phyloP scores from a whole-genome alignment of 2,113 vertebrate species.

The Neoarius graeffei region DNA sequence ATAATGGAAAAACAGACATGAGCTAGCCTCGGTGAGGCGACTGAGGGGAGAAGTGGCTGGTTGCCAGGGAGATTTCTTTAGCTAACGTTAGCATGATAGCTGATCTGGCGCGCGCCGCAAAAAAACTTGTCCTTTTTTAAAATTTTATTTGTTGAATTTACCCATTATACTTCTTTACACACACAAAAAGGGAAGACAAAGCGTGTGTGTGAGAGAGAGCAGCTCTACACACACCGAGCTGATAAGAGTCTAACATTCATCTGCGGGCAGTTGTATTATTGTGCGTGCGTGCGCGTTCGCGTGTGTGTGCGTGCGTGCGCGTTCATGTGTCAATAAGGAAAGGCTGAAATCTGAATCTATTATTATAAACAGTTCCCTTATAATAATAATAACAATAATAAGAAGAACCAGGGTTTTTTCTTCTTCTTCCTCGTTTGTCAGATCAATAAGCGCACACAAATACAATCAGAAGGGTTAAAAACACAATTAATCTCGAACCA shows the following conservation, averaged over 20 bases:
- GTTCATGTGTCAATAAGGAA: not conserved
- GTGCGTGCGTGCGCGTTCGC: too few species aligned
- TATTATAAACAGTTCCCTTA: not conserved
- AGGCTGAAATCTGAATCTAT: not conserved
- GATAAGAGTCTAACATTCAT: not conserved
- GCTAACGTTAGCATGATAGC: not conserved
- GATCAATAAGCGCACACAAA: not conserved
- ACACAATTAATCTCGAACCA: too few species aligned
- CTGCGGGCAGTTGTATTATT: not conserved
- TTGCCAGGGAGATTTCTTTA: constrained; percentile 38
- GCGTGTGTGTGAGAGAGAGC: too few species aligned
- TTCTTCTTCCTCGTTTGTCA: not conserved
- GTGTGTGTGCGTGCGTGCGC: too few species aligned
- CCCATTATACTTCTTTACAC: not conserved
- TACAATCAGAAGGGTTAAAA: not conserved
- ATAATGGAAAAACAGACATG: not conserved
- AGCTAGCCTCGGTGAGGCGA: not conserved
- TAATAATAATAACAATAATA: too few species aligned
- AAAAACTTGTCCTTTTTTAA: not conserved
- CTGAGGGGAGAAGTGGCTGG: constrained; percentile 8
- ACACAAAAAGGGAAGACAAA: not conserved
- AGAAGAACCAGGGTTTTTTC: too few species aligned
- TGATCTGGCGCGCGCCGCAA: not conserved
- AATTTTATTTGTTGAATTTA: not conserved
- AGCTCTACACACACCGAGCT: too few species aligned